Base-by-base conservation (phyloP, 2,113 vertebrate species). In the Alaudala cheleensis region DNA sequence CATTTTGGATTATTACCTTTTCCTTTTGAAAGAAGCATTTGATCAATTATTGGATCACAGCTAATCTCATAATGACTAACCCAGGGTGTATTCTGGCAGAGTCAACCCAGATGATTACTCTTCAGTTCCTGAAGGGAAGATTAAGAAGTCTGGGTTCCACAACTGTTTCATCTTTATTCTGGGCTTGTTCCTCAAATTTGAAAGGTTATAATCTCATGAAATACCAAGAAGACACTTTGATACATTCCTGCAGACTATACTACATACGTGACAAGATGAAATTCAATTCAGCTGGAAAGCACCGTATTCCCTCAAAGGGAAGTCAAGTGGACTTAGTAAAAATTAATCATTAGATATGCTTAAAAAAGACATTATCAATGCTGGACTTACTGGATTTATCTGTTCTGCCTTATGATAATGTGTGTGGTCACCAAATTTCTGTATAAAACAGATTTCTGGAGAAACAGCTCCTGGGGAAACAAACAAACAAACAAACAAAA, bases 381-480 rank as follows among this genome's bases (percentile, higher is more conserved):
- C 65, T 89, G 14, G 64, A 95, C 84, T 31, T 94, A 96, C 58
- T 40, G 33, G 23, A 76, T 96, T 96, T 71, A 58, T 60, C 12
- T 83, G 42, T 34, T 65, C 61, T 74, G 42, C 31, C 25, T 51
- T 82, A 44, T 53, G 12, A 21, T 23, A 24, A 39, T 33, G 71
- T 7, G 33, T 9, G 14, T 60, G 18, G 24, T 86, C 67, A 92
- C 4, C 26, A 49, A 28, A 64, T 70, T 85, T 95, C 50, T 15
- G 67, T 5, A 56, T 39, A 92, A 79, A 80, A 34, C n/a, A 14
- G 58, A 97, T 88, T 85, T 97, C 97, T 93, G 97, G 97, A 95
- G 97, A 97, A 39, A 4, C 5, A n/a, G 1, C 0, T 34, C 77
- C 98, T 98, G 84, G 22, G 6, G 7, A 16, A 40, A 83, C 95